These are phyloP conservation scores for Pipa parva DNA, from an alignment of 2,113 vertebrate genomes.

Conservation along the genomic window DNA sequence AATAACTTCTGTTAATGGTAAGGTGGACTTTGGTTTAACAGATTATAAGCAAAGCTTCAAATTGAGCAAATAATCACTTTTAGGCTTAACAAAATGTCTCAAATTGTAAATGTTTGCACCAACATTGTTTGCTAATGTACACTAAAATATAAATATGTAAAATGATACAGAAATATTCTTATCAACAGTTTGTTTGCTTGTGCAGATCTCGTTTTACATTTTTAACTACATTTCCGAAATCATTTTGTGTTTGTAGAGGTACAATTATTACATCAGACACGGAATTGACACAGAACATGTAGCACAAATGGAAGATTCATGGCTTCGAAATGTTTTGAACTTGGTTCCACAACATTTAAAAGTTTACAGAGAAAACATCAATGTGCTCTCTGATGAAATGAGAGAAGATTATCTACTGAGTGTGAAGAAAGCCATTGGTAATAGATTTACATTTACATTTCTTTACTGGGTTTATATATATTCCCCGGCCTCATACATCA, in stretches of 20 bases:
- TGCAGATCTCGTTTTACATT: not conserved
- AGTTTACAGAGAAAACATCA: slow-evolving; percentile 50
- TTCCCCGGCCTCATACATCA: no score
- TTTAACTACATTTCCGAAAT: not conserved
- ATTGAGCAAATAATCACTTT: no score
- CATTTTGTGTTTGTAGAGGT: slow-evolving; percentile 58
- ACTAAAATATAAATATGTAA: no score
- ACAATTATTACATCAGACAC: slow-evolving; percentile 71
- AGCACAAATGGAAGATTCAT: slow-evolving; percentile 70
- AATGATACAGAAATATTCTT: no score
- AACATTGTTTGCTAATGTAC: no score
- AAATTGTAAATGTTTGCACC: no score
- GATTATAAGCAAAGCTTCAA: no score
- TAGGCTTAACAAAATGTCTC: no score
- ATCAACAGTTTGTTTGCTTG: no score
- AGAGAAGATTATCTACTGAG: slow-evolving; percentile 78
- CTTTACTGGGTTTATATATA: no score
- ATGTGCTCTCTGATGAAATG: slow-evolving; percentile 69
- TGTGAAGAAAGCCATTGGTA: slow-evolving; percentile 78
- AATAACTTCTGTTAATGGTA: not conserved
- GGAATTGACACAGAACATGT: slow-evolving; percentile 72
- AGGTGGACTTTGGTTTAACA: not conserved
- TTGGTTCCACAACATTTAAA: slow-evolving; percentile 69
- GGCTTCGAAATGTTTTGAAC: slow-evolving; percentile 65
- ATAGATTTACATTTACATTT: not conserved